A percentile compares a stretch with the other conserved stretches of the same genome.
These are phyloP conservation scores for Laticauda laticaudata DNA, from an alignment of 2,113 vertebrate genomes.

Conservation along the genomic window DNA sequence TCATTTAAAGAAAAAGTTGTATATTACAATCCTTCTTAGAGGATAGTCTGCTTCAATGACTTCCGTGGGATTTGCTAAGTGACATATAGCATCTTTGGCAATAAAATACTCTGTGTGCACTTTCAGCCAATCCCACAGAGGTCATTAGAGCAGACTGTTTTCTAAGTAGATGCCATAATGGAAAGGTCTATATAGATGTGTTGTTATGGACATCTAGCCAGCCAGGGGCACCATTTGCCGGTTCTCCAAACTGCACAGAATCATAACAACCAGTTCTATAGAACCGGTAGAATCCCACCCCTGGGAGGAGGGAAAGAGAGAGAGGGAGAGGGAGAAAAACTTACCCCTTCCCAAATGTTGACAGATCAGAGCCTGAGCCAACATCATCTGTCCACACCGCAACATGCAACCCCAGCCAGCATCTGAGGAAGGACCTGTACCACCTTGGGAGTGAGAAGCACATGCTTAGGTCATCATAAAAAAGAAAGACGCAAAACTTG, in stretches of 20 bases:
- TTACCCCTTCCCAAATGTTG: slow-evolving; percentile 91
- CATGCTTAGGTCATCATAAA: neutral
- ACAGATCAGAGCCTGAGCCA: slow-evolving; percentile 91
- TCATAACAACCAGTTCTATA: too few relatives aligned
- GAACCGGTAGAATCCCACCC: too few relatives aligned
- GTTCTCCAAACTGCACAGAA: too few relatives aligned
- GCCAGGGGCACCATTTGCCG: too few relatives aligned
- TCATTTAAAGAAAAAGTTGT: neutral
- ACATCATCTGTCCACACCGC: slow-evolving; percentile 98
- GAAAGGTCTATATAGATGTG: too few relatives aligned
- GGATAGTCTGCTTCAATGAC: neutral
- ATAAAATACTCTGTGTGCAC: neutral
- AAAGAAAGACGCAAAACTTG: neutral
- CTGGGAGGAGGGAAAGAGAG: too few relatives aligned
- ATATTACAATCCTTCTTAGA: neutral
- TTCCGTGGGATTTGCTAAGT: neutral
- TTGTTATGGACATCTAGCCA: too few relatives aligned
- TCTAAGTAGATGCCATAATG: too few relatives aligned
- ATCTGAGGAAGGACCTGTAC: slow-evolving; percentile 93
- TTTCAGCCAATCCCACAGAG: neutral
- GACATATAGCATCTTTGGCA: neutral
- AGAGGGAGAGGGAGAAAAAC: neutral
- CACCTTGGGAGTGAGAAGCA: slow-evolving; percentile 72
- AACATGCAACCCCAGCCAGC: slow-evolving; percentile 98
- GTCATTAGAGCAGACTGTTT: too few relatives aligned